A percentile compares a stretch with the other conserved stretches of the same genome.
phyloP scores from a whole-genome alignment of 2,888 invertebrate species.

The Rapana venosa region DNA sequence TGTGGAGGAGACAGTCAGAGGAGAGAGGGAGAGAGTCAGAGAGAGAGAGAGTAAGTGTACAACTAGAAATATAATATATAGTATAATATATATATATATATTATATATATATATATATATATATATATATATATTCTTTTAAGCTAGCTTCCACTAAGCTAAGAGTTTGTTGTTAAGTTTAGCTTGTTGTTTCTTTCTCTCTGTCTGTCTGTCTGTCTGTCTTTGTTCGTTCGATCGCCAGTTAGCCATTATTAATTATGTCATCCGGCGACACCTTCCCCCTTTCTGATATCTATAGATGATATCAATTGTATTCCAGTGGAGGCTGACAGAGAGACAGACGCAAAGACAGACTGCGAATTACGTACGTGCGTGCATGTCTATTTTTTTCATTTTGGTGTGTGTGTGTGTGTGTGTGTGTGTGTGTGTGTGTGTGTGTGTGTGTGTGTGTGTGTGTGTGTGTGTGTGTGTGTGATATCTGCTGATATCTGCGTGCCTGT shows the following conservation, averaged over 20 bases:
- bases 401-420: neutral
- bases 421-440: neutral
- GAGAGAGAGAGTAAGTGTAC: no score
- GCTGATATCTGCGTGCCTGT: no score
- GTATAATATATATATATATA: no score
- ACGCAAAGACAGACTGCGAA: neutral
- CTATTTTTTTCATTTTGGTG: neutral
- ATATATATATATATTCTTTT: no score
- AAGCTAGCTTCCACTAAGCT: no score
- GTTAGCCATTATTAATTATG: no score
- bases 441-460: conserved; percentile 1
- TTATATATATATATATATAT: no score
- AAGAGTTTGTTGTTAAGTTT: no score
- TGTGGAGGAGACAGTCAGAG: no score
- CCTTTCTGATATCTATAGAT: neutral
- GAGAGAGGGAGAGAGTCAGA: no score
- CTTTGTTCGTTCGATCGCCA: neutral
- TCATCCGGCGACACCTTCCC: neutral
- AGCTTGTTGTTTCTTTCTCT: no score
- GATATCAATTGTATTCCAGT: neutral
- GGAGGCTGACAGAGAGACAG: neutral
- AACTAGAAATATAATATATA: no score
- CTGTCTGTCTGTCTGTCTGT: neutral
- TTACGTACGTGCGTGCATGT: neutral
- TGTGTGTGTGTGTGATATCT: neutral